Evolutionary conservation across 2,113 vertebrate species (phyloP).

Genomic region (Lucifuga dentata): DNA sequence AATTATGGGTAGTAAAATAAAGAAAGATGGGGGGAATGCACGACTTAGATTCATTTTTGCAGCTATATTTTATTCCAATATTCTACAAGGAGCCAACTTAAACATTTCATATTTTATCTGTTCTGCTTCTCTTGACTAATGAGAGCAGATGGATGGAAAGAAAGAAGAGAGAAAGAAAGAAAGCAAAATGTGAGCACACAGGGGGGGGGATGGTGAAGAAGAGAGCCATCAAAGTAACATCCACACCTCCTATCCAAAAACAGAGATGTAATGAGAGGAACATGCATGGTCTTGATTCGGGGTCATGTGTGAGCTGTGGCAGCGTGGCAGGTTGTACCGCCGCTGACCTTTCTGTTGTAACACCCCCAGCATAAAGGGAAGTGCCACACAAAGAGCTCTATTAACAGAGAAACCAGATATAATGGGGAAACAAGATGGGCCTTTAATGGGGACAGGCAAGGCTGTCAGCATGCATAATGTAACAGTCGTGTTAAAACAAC

Average conservation of each 20-base stretch:
- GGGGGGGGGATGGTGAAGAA: no score
- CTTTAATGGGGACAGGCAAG: conserved; percentile 78
- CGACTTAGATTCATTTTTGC: conserved; percentile 19
- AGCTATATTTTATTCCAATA: conserved; percentile 27
- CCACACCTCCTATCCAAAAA: no score
- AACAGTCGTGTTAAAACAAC: conserved; percentile 81
- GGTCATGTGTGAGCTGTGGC: conserved; percentile 23
- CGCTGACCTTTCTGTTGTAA: conserved; percentile 79
- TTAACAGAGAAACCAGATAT: conserved; percentile 79
- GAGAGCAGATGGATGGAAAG: conserved; percentile 1
- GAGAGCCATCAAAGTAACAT: no score
- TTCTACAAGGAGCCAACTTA: conserved; percentile 10
- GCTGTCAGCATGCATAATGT: conserved; percentile 82
- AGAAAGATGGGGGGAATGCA: conserved; percentile 1
- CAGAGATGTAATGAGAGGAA: conserved; percentile 24
- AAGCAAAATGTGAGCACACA: no score
- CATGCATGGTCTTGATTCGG: conserved; percentile 18
- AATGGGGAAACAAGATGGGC: conserved; percentile 81
- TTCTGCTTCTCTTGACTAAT: conserved; percentile 18
- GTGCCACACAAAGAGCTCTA: conserved; percentile 79
- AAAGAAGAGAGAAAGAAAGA: neutral
- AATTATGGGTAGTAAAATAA: conserved; percentile 59
- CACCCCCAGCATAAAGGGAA: conserved; percentile 73
- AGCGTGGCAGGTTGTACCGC: conserved; percentile 61
- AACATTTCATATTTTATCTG: conserved; percentile 40